Evolutionary conservation across 2,888 invertebrate genomes (phyloP).

Genomic region (Plebejus argus): DNA sequence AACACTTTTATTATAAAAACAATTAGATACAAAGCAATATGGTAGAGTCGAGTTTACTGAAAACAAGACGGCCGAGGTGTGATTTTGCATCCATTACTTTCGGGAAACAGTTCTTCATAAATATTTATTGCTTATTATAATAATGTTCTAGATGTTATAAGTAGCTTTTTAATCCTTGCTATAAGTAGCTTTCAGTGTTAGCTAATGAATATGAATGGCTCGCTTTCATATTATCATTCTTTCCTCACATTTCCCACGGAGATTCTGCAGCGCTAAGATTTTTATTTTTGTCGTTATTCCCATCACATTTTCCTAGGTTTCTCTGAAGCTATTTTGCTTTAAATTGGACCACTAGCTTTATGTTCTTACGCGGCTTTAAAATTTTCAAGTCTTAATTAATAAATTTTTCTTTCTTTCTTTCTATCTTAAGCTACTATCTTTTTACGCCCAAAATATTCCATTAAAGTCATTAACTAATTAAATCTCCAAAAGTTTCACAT

Average conservation of each 20-base stretch:
- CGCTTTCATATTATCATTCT: conserved; percentile 14
- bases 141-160: conserved; percentile 14
- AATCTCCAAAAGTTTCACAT: not conserved
- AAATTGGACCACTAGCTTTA: not conserved
- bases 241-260: conserved; percentile 15
- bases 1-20: not conserved
- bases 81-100: not conserved
- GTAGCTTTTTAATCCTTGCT: conserved; percentile 19
- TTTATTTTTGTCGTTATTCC: conserved; percentile 13
- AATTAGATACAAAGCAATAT: not conserved
- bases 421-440: not conserved
- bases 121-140: conserved; percentile 15
- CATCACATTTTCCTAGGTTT: not conserved
- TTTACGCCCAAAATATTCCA: not conserved
- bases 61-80: not conserved
- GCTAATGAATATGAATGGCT: conserved; percentile 22
- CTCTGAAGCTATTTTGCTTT: not conserved
- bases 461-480: not conserved
- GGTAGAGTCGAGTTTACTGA: not conserved
- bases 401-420: too few relatives aligned
- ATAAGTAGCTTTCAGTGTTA: conserved; percentile 19
- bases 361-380: not conserved
- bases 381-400: not conserved
- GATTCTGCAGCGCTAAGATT: conserved; percentile 14
- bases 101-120: not conserved